Evolutionary conservation across 2,113 vertebrate species (phyloP).

Genomic region (Pomatostomus ruficeps): DNA sequence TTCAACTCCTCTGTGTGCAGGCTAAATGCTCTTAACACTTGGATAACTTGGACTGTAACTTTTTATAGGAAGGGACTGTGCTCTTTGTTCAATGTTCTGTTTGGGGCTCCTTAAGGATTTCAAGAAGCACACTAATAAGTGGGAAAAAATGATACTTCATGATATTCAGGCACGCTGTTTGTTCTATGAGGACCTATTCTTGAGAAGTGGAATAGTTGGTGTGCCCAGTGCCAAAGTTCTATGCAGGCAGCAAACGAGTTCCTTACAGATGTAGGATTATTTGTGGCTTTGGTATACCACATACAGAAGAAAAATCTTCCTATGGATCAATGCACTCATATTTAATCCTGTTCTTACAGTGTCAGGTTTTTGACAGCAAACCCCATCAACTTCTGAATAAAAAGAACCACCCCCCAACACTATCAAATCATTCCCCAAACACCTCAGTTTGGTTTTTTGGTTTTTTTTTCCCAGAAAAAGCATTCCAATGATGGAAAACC

Average conservation of each 20-base stretch:
- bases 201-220: not conserved
- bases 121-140: not conserved
- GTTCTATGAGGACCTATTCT: not conserved
- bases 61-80: not conserved
- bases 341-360: not conserved
- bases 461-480: not conserved
- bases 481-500: not conserved
- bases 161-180: not conserved
- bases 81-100: not conserved
- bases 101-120: not conserved
- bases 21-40: not conserved
- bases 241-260: not conserved
- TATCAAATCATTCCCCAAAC: not conserved
- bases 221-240: not conserved
- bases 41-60: not conserved
- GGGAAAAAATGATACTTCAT: not conserved
- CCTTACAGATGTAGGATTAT: not conserved
- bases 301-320: not conserved
- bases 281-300: not conserved
- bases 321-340: not conserved
- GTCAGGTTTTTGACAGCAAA: not conserved
- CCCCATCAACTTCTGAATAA: fast-evolving
- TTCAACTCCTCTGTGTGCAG: not conserved
- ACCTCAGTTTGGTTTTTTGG: not conserved
- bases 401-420: not conserved